A percentile compares a stretch with the other conserved stretches of the same genome.
These are phyloP conservation scores for Prolemur simus DNA, from an alignment of 2,113 vertebrate species.

Conservation along the genomic window DNA sequence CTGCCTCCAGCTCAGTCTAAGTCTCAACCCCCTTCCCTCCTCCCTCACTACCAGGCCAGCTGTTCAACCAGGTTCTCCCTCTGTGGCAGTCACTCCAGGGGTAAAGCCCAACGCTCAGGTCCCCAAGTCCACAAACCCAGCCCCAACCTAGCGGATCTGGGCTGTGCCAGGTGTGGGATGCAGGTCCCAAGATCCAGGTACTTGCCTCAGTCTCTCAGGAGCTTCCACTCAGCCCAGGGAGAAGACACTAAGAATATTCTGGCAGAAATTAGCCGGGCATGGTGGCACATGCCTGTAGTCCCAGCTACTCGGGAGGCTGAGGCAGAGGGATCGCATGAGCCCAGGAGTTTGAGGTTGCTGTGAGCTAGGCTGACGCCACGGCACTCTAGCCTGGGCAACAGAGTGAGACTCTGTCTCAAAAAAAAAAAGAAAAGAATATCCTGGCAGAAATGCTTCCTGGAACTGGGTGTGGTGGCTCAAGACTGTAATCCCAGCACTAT, in stretches of 20 bases:
- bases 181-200: background rate
- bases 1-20: background rate
- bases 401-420: no score
- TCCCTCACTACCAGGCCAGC: background rate
- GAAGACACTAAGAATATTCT: no score
- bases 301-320: no score
- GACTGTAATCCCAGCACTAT: no score
- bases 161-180: background rate
- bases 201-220: background rate
- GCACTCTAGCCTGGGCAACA: no score
- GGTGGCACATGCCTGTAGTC: no score
- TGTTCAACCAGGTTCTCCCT: background rate
- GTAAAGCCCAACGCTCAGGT: background rate
- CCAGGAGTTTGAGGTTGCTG: no score
- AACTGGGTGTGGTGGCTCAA: no score
- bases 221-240: background rate
- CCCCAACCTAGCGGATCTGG: background rate
- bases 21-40: background rate
- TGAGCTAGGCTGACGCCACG: no score
- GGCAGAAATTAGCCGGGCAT: no score
- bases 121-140: background rate
- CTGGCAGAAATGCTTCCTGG: background rate
- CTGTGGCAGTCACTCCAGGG: background rate
- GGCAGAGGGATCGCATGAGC: no score
- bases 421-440: no score